These are phyloP conservation scores for Plectropomus leopardus DNA, from an alignment of 2,113 vertebrate species.

Conservation along the genomic window DNA sequence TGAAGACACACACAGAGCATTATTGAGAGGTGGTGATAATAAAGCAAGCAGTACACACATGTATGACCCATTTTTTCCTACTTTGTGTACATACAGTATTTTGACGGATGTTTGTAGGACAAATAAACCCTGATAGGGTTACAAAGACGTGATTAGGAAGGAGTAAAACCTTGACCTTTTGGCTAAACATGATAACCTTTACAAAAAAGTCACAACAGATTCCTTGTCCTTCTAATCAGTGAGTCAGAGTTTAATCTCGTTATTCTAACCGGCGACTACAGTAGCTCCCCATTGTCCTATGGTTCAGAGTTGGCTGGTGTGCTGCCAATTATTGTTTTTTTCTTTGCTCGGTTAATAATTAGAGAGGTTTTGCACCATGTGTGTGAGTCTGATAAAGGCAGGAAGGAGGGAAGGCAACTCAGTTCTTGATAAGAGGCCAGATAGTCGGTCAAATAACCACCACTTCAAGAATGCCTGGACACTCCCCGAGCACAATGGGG, in stretches of 20 bases:
- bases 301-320: slow-evolving; percentile 42
- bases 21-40: not conserved
- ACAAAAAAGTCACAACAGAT: slow-evolving; percentile 52
- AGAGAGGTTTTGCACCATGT: slow-evolving; percentile 66
- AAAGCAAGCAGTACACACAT: not conserved
- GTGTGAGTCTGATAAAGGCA: slow-evolving; percentile 81
- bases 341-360: slow-evolving; percentile 77
- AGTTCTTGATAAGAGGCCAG: slow-evolving; percentile 69
- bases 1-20: not conserved
- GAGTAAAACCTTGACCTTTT: slow-evolving; percentile 42
- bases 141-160: slow-evolving; percentile 38
- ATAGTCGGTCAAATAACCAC: slow-evolving; percentile 52
- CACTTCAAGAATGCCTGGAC: slow-evolving; percentile 46
- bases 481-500: slow-evolving; percentile 28
- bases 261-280: slow-evolving; percentile 63
- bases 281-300: slow-evolving; percentile 72
- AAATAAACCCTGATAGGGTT: slow-evolving; percentile 22
- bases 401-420: slow-evolving; percentile 74
- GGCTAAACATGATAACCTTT: slow-evolving; percentile 67
- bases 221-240: slow-evolving; percentile 57
- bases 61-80: not conserved
- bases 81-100: not conserved
- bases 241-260: slow-evolving; percentile 73
- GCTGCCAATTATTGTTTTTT: slow-evolving; percentile 65
- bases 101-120: slow-evolving; percentile 16